Base-by-base conservation (phyloP, 2,797 vertebrate species). In the Enteromius mattozi region DNA sequence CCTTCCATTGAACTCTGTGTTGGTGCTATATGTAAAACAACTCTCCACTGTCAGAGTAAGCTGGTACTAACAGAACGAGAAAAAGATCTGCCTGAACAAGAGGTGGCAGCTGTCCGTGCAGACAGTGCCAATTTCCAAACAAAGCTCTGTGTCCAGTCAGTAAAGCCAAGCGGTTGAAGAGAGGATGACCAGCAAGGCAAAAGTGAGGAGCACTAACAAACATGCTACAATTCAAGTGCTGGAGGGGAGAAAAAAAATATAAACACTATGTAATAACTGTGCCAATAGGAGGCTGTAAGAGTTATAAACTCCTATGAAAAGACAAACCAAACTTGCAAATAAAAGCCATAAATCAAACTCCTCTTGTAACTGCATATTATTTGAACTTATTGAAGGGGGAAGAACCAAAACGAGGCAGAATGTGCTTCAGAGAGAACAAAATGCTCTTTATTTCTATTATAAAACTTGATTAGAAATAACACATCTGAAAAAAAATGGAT, bases 11-110 rank as follows among this genome's bases (percentile, higher is more conserved):
- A 45, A 10, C 45, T 42, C 54, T 47, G 47, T 75, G 40, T 82
- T 40, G 66, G 56, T 54, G 70, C 70, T 68, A 70, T 47, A 80
- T 51, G 76, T 49, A 85, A 85, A 80, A 89, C 85, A 88, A 78
- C 80, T 85, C 80, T 75, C 51, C 33, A 87, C 86, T 81, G 87
- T 78, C 85, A 87, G 71, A 61, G 69, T 70, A 68, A 82, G 79
- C 87, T 91, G 87, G 89, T 85, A 88, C 89, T 72, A 87, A 89
- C 85, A 83, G 84, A 85, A 81, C 86, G 86, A 84, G 84, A 83
- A 47, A 40, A 68, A 84, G 84, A 83, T 81, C 65, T 69, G 86
- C 47, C 78, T 71, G 61, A 85, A 77, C 84, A 81, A 80, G 85
- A 87, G 49, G 71, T 86, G 70, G 76, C 86, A 90, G 81, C 90